phyloP scores from a whole-genome alignment of 1,140 invertebrate species.

The Meteorus sp. region DNA sequence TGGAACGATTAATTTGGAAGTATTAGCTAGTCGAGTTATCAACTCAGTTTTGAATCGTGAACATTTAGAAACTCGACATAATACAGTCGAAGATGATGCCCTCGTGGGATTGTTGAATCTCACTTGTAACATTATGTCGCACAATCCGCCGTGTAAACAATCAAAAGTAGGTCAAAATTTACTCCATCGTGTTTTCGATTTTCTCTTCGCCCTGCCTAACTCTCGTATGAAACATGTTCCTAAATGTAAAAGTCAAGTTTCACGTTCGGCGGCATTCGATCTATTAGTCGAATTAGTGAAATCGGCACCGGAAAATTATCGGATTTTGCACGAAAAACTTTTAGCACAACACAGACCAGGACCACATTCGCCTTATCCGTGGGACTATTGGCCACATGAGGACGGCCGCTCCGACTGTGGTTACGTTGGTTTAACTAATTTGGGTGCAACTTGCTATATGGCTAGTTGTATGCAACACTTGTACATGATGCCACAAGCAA shows the following conservation, averaged over 20 bases:
- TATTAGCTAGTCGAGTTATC: conserved; percentile 74
- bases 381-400: conserved; percentile 97
- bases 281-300: conserved; percentile 85
- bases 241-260: conserved; percentile 88
- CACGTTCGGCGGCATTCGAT: conserved; percentile 87
- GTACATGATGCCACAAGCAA: conserved; percentile 93
- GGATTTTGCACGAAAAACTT: conserved; percentile 78
- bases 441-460: conserved; percentile 97
- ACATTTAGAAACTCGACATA: conserved; percentile 79
- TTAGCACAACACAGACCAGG: conserved; percentile 85
- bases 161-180: conserved; percentile 76
- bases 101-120: conserved; percentile 86
- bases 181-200: conserved; percentile 78
- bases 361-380: conserved; percentile 82
- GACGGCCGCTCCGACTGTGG: conserved; percentile 91
- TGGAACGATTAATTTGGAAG: conserved; percentile 70
- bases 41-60: conserved; percentile 75
- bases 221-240: conserved; percentile 82
- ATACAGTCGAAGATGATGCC: conserved; percentile 84
- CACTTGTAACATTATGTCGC: conserved; percentile 83
- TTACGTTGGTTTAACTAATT: conserved; percentile 90
- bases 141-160: conserved; percentile 83
- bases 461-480: conserved; percentile 95
- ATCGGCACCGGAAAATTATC: conserved; percentile 83
- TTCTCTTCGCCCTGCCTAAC: conserved; percentile 87